Percentiles rank a stretch among this genome's conserved stretches.
These are phyloP conservation scores for Penelope pileata DNA, from an alignment of 2,113 vertebrate species.

Conservation along the genomic window DNA sequence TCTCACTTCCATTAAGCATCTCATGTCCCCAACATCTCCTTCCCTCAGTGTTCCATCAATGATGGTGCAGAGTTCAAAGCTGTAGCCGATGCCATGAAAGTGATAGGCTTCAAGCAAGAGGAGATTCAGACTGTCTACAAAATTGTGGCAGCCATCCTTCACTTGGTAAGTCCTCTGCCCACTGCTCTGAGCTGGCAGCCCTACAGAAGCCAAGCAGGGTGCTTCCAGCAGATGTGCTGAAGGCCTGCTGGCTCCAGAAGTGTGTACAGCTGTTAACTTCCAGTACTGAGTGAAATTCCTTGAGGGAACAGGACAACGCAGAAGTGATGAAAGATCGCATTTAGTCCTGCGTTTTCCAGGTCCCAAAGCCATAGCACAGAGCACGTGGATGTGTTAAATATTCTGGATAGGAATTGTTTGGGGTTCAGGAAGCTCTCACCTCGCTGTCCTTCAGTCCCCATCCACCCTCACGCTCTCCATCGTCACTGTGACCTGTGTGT, in stretches of 20 bases:
- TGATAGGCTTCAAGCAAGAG: constrained; percentile 94
- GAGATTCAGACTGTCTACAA: constrained; percentile 96
- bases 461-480: neutral
- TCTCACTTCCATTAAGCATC: neutral
- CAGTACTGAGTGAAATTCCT: neutral
- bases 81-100: constrained; percentile 95
- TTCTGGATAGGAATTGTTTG: neutral
- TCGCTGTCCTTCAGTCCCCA: neutral
- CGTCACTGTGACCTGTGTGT: neutral
- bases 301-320: neutral
- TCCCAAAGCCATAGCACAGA: neutral
- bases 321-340: neutral
- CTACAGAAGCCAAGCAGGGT: neutral
- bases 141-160: constrained; percentile 92
- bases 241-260: neutral
- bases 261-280: neutral
- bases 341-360: neutral
- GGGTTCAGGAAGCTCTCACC: neutral
- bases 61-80: constrained; percentile 92
- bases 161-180: constrained; percentile 83
- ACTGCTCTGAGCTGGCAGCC: fast-evolving
- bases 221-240: neutral
- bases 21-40: neutral
- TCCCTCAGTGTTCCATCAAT: constrained; percentile 86
- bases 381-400: neutral